A percentile compares a stretch with the other conserved stretches of the same genome.
These are phyloP conservation scores for Hippocampus kuda DNA, from an alignment of 2,797 vertebrate species.

Conservation along the genomic window DNA sequence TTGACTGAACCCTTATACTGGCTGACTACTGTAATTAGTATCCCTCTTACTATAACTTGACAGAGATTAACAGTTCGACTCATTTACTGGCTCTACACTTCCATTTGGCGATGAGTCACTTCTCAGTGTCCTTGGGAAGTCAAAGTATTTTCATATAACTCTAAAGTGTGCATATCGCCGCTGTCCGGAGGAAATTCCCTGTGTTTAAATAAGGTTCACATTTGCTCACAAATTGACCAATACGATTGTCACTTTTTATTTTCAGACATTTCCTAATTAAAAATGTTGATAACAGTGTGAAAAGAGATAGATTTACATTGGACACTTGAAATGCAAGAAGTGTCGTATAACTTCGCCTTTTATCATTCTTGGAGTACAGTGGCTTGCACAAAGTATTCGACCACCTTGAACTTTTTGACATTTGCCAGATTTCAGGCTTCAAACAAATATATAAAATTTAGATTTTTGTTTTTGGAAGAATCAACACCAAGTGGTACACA, in stretches of 20 bases:
- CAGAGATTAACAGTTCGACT: slow-evolving; percentile 30
- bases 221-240: neutral
- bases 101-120: slow-evolving; percentile 17
- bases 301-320: neutral
- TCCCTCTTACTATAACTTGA: slow-evolving; percentile 34
- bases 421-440: too few relatives aligned
- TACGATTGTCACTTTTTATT: neutral
- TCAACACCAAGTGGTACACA: too few relatives aligned
- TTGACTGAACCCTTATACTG: slow-evolving; percentile 78
- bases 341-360: neutral
- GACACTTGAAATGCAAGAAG: neutral
- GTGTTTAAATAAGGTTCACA: too few relatives aligned
- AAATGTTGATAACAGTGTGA: too few relatives aligned
- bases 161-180: slow-evolving; percentile 14
- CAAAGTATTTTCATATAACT: slow-evolving; percentile 26
- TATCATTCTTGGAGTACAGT: neutral
- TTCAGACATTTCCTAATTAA: neutral
- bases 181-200: neutral
- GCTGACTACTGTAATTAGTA: slow-evolving; percentile 38
- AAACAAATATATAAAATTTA: too few relatives aligned
- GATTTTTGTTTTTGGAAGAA: too few relatives aligned
- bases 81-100: slow-evolving; percentile 37
- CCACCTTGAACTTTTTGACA: too few relatives aligned
- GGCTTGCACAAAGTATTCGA: neutral
- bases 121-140: slow-evolving; percentile 42